Base-by-base conservation (phyloP, 2,888 invertebrate genomes). In the Euplexia lucipara region DNA sequence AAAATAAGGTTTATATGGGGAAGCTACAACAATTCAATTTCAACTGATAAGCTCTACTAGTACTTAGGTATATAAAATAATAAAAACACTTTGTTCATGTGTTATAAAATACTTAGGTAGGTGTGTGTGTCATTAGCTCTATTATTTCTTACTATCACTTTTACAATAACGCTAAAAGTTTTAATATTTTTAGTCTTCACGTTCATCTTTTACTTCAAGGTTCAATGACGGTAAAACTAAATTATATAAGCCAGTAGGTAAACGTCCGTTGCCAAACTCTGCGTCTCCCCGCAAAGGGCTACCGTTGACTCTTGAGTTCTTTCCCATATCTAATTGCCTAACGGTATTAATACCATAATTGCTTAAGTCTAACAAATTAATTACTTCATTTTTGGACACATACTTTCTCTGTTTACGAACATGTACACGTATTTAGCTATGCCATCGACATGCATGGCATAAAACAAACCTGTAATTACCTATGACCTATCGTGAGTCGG, bases 281-380 rank as follows among this genome's bases (percentile, higher is more conserved):
- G 16, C 6, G 35, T 5, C 4, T 16, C n/a, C 16, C 10, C 12
- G 0, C 4, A 12, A 9, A 60, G n/a, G 44, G 44, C 39, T 18
- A 30, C 26, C 34, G 14, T 61, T 42, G 6, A 4, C 35, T 1
- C 3, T 3, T 3, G 0, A 18, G 7, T 39, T 18, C 2, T 47
- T 22, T 59, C 70, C 39, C 65, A 35, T 47, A 9, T n/a, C 34
- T 4, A 60, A 65, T 47, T 39, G 7, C 1, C 1, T 37, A 69
- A 69, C 32, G 59, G 37, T 37, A 8, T 18, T 7, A 54, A 58
- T 34, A 34, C 18, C 45, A 37, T 34, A 59, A 34, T 34, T 34
- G 32, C 22, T 44, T 32, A n/a, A 16, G 26, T 12, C 1, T 26
- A 18, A 8, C 5, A 18, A 39, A 14, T 16, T 26, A n/a, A n/a